Base-by-base conservation (phyloP, 2,888 invertebrate genomes). In the Protodeltote pygarga region DNA sequence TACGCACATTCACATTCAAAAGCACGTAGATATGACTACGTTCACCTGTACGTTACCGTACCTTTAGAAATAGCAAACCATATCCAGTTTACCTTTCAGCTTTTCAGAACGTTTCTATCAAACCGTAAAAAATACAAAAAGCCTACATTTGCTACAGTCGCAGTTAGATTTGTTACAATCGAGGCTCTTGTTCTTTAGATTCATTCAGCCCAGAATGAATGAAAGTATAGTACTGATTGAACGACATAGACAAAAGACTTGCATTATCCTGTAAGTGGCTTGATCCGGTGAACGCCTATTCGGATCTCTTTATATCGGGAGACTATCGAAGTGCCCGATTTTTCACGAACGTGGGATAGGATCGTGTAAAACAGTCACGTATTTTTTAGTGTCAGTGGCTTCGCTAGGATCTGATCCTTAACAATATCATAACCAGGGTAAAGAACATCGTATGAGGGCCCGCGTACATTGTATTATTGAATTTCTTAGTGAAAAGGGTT, bases 301-400 rank as follows among this genome's bases (percentile, higher is more conserved):
- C 70, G 73, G 69, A 81, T 78, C 77, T 77, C 77, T 78, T 79
- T 77, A 76, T 81, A 78, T 80, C 74, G 73, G 66, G 71, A 69
- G 63, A 75, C 78, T 77, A 79, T 81, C 77, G 64, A 67, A 65
- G 68, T 57, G 54, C 48, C 45, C 79, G 69, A 81, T 83, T 81
- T 83, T 77, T 83, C 77, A 77, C 65, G 66, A 72, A 59, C 64
- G 63, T 66, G 57, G 59, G 61, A 58, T 68, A 65, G 67, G 60
- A 78, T 83, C 75, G 70, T 70, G 78, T 75, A 85, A 83, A 82
- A 78, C 78, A 77, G 85, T 85, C 85, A 85, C 85, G 85, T 85
- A 79, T 74, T 75, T 79, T 79, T 82, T 81, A 83, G 81, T 81
- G 79, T 77, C 80, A 68, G 81, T 81, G 79, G 77, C 75, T 75